A percentile compares a stretch with the other conserved stretches of the same genome.
These are phyloP conservation scores for Temnopleurus reevesii DNA, from an alignment of 53 echinoderm and acorn worm genomes.

Conservation along the genomic window DNA sequence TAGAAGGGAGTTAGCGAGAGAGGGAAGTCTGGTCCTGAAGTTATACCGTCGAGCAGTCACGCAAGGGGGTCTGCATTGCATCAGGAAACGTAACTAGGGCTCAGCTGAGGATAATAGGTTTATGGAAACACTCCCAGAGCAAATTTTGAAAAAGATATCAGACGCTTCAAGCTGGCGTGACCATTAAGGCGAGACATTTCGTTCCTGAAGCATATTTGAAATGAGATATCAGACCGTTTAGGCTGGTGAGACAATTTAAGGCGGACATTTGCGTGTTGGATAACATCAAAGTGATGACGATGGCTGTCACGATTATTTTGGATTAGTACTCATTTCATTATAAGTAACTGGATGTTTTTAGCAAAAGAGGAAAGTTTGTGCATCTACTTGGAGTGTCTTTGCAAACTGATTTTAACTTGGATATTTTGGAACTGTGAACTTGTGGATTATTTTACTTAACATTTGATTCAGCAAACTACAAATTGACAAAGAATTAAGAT, in stretches of 20 bases:
- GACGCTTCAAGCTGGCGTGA: not conserved
- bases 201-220: not conserved
- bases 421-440: not conserved
- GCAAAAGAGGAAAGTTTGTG: too few species aligned
- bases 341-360: not conserved
- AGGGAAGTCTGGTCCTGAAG: not conserved
- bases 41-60: not conserved
- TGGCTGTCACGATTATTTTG: not conserved
- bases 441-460: not conserved
- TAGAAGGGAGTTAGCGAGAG: too few species aligned
- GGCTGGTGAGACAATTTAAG: not conserved
- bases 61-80: not conserved
- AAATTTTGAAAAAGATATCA: not conserved
- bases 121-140: slow-evolving; percentile 1
- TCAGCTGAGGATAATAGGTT: not conserved
- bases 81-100: slow-evolving; percentile 22
- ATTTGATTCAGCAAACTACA: not conserved
- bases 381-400: too few species aligned
- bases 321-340: not conserved
- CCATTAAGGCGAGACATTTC: not conserved
- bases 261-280: slow-evolving; percentile 16
- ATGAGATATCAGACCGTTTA: not conserved
- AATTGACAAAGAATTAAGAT: not conserved
- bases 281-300: slow-evolving; percentile 8
- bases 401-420: too few species aligned